These are phyloP conservation scores for Squalus acanthias DNA, from an alignment of 2,797 vertebrate genomes.

Conservation along the genomic window DNA sequence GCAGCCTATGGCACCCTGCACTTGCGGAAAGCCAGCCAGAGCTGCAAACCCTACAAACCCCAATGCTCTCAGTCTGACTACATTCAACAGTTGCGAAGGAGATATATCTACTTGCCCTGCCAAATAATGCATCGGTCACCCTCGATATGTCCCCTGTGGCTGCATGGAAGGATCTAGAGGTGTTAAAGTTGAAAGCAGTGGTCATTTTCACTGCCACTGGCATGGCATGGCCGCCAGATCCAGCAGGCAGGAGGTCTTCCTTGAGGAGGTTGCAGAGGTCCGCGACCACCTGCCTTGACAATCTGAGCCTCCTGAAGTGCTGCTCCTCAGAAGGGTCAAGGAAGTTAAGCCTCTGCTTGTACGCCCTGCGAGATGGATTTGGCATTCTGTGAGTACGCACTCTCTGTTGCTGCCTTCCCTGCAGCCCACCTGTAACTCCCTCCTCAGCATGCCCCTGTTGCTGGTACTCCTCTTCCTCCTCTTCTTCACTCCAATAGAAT, in stretches of 20 bases:
- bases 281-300: background rate
- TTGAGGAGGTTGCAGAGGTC: background rate
- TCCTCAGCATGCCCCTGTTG: background rate
- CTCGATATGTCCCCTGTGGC: background rate
- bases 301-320: background rate
- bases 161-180: background rate
- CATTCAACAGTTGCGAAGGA: background rate
- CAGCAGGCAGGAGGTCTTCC: background rate
- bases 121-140: background rate
- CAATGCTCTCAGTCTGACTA: background rate
- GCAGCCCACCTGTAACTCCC: background rate
- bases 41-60: background rate
- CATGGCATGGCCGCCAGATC: background rate
- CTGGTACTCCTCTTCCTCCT: background rate
- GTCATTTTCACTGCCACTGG: background rate
- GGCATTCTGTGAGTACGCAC: background rate
- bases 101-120: too few relatives aligned
- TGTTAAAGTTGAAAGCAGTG: background rate
- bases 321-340: background rate
- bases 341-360: background rate
- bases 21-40: background rate
- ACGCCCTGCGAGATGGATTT: background rate
- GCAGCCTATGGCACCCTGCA: background rate
- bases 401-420: background rate
- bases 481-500: background rate